Percentiles rank a stretch among this genome's conserved stretches.
phyloP scores from a whole-genome alignment of 2,113 vertebrate genomes.

The Campylomormyrus numenius region DNA sequence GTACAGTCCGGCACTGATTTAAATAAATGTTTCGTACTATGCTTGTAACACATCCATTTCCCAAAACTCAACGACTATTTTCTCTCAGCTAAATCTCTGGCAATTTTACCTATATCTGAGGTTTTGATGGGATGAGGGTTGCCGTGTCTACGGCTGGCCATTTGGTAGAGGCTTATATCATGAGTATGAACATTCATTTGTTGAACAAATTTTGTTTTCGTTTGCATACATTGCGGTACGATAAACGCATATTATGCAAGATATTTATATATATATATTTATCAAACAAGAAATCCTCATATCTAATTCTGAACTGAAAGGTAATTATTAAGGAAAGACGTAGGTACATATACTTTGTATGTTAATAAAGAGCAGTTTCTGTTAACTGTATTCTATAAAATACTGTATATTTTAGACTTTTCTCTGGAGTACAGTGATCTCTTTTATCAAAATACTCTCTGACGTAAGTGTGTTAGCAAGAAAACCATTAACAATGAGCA shows the following conservation, averaged over 20 bases:
- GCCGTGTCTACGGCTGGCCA: neutral
- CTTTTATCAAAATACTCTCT: neutral
- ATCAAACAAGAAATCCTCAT: neutral
- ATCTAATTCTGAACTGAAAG: neutral
- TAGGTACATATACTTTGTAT: neutral
- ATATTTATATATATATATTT: neutral
- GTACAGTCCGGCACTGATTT: neutral
- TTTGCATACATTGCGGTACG: neutral
- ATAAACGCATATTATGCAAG: neutral
- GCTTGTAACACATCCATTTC: neutral
- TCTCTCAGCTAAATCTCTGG: neutral
- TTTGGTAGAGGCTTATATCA: neutral
- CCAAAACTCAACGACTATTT: neutral
- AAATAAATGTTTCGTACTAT: neutral
- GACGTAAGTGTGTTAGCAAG: neutral
- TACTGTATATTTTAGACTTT: neutral
- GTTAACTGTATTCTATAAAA: neutral
- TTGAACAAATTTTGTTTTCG: neutral
- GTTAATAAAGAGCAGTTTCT: neutral
- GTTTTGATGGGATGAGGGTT: neutral
- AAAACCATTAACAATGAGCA: neutral
- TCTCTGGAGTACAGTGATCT: neutral
- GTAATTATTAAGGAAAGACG: neutral
- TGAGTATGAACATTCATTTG: neutral
- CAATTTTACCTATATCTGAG: neutral